Base-by-base conservation (phyloP, 2,888 invertebrate genomes). In the Baronia brevicornis region DNA sequence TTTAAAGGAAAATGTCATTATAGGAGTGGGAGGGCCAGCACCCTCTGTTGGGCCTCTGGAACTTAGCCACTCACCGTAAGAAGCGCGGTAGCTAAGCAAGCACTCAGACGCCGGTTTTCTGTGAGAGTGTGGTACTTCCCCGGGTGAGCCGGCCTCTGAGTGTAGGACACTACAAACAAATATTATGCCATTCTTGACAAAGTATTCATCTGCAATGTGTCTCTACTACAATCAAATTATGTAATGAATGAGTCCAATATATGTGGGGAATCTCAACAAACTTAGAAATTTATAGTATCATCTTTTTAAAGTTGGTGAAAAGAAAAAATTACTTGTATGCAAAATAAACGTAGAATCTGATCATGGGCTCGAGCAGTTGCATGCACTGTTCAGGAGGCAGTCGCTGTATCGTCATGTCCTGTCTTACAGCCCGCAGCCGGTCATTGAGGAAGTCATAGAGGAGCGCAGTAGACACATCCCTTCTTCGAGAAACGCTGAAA, bases 361-460 rank as follows among this genome's bases (percentile, higher is more conserved):
- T 85, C 61, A 90, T 90, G n/a, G 89, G 89, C 54, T 93, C 91
- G n/a, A 92, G 74, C 32, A 94, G 79, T 8, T 61, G 52, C 4
- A 90, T 85, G 30, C 87, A 86, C 13, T 86, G 64, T 1, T 61
- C 45, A 1, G 84, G 73, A 2, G 79, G 60, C 1, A 91, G 60
- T 36, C 88, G 84, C 63, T 95, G 94, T 43, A 95, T 90, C 0
- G 90, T 88, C 70, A 93, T 85, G 55, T 95, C 95, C 63, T 94
- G 94, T 18, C 93, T 74, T 3, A 94, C 86, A 0, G 93, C 88
- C 49, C 93, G 72, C 35, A 94, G 69, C 7, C 95, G 86, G 60
- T 95, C 93, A 54, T 90, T 88, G 28, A 94, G 77, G 69, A 91
- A 95, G 61, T 93, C 90, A 55, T 94, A 94, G 23, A 89, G 69